A percentile compares a stretch with the other conserved stretches of the same genome.
phyloP scores from a whole-genome alignment of 2,113 vertebrate species.

The Brachyhypopomus gauderio region DNA sequence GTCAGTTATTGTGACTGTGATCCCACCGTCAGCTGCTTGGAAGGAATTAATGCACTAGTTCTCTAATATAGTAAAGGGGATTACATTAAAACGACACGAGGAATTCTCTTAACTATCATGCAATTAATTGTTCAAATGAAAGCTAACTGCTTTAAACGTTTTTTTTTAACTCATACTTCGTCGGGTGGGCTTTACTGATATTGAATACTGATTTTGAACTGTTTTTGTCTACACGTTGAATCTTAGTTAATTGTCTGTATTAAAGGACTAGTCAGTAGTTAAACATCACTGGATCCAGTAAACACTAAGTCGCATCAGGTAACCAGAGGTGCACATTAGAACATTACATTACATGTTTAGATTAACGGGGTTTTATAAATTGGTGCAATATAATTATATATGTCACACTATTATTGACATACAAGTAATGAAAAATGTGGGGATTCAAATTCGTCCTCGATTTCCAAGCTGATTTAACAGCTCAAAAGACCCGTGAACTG shows the following conservation, averaged over 20 bases:
- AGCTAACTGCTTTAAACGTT: background rate
- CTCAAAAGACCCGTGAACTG: background rate
- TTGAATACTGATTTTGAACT: background rate
- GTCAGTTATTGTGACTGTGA: conserved; percentile 52
- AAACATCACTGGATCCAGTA: too few relatives aligned
- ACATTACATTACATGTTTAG: too few relatives aligned
- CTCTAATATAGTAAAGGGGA: background rate
- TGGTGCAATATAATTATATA: background rate
- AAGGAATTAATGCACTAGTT: conserved; percentile 26
- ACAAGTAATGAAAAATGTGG: background rate
- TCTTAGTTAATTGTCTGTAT: too few relatives aligned
- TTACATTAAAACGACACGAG: conserved; percentile 8
- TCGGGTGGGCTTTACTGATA: background rate
- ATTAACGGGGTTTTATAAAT: background rate
- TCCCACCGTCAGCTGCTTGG: background rate
- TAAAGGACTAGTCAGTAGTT: too few relatives aligned
- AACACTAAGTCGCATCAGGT: too few relatives aligned
- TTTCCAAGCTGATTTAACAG: background rate
- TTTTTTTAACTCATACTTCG: background rate
- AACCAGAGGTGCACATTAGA: too few relatives aligned
- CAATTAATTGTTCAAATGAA: background rate
- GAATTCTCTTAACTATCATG: background rate
- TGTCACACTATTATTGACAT: background rate
- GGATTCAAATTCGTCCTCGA: background rate
- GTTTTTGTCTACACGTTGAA: background rate